A percentile compares a stretch with the other conserved stretches of the same genome.
phyloP scores from a whole-genome alignment of 1,140 invertebrate species.

The Drosophila parvula region DNA sequence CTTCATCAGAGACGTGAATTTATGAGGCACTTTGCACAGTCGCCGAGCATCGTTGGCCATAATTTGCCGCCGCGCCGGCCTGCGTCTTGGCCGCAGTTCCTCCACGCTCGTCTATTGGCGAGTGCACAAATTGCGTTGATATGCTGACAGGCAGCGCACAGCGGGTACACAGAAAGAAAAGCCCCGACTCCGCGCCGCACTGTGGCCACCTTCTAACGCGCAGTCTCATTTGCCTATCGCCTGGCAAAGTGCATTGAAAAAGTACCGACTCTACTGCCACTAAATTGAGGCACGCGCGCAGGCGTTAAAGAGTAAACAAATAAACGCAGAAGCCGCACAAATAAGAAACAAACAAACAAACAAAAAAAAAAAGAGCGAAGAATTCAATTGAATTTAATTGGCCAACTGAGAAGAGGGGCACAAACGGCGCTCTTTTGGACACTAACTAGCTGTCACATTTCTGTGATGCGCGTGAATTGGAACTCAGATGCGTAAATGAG shows the following conservation, averaged over 20 bases:
- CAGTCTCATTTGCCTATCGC: conserved; percentile 79
- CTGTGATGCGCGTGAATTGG: conserved; percentile 64
- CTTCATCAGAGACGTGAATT: conserved; percentile 82
- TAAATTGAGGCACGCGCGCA: conserved; percentile 82
- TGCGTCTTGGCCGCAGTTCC: conserved; percentile 51
- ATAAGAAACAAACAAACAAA: conserved; percentile 31
- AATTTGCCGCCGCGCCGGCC: conserved; percentile 57
- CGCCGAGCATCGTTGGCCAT: conserved; percentile 77
- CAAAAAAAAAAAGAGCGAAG: conserved; percentile 38
- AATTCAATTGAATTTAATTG: conserved; percentile 82
- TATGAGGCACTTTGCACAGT: conserved; percentile 80
- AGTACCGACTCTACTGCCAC: conserved; percentile 33
- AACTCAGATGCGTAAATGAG: conserved; percentile 63
- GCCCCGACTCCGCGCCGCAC: not conserved
- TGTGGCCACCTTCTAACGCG: conserved; percentile 56
- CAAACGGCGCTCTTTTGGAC: conserved; percentile 20
- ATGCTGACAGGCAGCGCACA: conserved; percentile 78
- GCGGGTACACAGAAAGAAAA: conserved; percentile 39
- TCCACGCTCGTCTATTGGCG: conserved; percentile 69
- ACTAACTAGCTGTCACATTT: conserved; percentile 81
- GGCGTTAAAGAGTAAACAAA: conserved; percentile 64
- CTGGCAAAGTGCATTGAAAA: conserved; percentile 64
- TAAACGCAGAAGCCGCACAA: conserved; percentile 44
- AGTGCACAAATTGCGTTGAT: conserved; percentile 82
- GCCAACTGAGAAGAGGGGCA: conserved; percentile 34